These are phyloP conservation scores for Eumeta japonica DNA, from an alignment of 1,140 invertebrate species.

Conservation along the genomic window DNA sequence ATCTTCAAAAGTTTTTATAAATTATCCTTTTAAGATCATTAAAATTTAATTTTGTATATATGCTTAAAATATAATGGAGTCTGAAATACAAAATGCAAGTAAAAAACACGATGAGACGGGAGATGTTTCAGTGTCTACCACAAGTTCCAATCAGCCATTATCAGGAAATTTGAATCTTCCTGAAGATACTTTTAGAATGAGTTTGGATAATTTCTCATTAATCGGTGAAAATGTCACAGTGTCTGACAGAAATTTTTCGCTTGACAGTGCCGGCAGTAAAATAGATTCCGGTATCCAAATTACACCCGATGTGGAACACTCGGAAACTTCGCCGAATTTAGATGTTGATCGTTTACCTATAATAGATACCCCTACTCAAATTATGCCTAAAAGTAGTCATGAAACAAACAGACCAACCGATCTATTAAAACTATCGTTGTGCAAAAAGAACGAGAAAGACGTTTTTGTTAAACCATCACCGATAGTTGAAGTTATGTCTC, in stretches of 20 bases:
- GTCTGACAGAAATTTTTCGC: slow-evolving; percentile 25
- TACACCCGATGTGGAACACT: slow-evolving; percentile 12
- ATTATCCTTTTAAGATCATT: slow-evolving; percentile 10
- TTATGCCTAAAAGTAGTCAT: no score
- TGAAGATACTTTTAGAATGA: slow-evolving; percentile 43
- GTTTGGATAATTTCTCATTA: slow-evolving; percentile 33
- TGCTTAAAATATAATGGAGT: slow-evolving; percentile 25
- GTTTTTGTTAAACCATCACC: slow-evolving; percentile 42
- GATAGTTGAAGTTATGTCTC: slow-evolving; percentile 37
- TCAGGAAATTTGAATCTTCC: slow-evolving; percentile 36
- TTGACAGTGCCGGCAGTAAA: slow-evolving; percentile 15
- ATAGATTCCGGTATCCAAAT: slow-evolving; percentile 9
- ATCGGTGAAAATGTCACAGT: slow-evolving; percentile 43
- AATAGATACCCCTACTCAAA: slow-evolving; percentile 17
- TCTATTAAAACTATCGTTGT: slow-evolving; percentile 32
- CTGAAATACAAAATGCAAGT: slow-evolving; percentile 20
- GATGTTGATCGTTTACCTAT: slow-evolving; percentile 4
- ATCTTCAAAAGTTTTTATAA: slow-evolving; percentile 40
- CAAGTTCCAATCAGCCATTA: slow-evolving; percentile 32
- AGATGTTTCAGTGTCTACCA: slow-evolving; percentile 23
- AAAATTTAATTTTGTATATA: not conserved
- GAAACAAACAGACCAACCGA: no score
- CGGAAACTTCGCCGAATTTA: not conserved
- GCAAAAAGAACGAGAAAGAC: slow-evolving; percentile 30
- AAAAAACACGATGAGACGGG: slow-evolving; percentile 14